Evolutionary conservation across 2,888 invertebrate genomes (phyloP).

Genomic region (Euclidia mi): DNA sequence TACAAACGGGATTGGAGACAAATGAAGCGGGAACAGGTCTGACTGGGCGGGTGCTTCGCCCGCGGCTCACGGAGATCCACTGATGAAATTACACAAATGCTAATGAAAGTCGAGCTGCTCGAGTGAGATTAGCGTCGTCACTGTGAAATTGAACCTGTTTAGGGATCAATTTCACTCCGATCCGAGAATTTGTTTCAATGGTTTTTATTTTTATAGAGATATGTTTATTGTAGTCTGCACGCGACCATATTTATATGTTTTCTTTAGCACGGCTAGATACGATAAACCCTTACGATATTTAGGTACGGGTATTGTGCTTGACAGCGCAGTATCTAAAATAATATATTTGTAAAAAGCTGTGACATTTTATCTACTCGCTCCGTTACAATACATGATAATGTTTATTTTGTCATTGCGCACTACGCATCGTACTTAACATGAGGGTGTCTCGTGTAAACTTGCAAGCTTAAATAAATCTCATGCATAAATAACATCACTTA

Average conservation of each 20-base stretch:
- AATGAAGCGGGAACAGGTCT: conserved; percentile 68
- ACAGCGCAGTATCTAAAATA: no score
- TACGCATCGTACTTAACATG: conserved; percentile 21
- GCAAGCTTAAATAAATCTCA: conserved; percentile 60
- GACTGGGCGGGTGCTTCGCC: conserved; percentile 43
- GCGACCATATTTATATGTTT: conserved; percentile 21
- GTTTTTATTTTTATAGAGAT: conserved; percentile 29
- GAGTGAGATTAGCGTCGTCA: conserved; percentile 77
- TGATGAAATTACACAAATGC: conserved; percentile 86
- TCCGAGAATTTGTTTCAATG: conserved; percentile 52
- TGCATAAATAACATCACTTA: conserved; percentile 54
- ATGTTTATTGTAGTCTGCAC: conserved; percentile 29
- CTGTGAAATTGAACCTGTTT: conserved; percentile 78
- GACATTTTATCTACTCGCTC: conserved; percentile 26
- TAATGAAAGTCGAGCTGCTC: conserved; percentile 82
- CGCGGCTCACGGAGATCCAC: conserved; percentile 62
- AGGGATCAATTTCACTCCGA: conserved; percentile 68
- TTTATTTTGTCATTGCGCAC: conserved; percentile 6
- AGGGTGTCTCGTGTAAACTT: conserved; percentile 55
- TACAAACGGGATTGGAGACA: conserved; percentile 68
- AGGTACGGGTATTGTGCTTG: no score
- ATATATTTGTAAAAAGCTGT: conserved; percentile 9
- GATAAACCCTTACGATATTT: no score
- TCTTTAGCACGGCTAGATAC: no score
- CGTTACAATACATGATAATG: conserved; percentile 26